Evolutionary conservation across 1,140 invertebrate genomes (phyloP).

Genomic region (Drosophila santomea): DNA sequence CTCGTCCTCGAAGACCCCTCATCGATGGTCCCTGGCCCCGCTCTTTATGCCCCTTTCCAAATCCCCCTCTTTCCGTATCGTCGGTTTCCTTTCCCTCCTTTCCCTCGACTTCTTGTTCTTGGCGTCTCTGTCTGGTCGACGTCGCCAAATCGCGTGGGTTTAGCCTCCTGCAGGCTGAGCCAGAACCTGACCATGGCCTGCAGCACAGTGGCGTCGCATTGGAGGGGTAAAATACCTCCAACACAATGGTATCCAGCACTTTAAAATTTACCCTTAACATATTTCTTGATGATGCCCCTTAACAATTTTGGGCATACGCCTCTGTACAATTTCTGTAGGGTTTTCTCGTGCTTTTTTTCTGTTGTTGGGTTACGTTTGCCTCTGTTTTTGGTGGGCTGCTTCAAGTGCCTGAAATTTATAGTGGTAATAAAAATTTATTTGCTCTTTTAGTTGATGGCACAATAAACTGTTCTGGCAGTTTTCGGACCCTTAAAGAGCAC

Average conservation of each 20-base stretch:
- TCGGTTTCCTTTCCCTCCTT: conserved; percentile 34
- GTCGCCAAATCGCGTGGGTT: conserved; percentile 77
- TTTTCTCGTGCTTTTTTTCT: conserved; percentile 14
- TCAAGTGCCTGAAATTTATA: conserved; percentile 82
- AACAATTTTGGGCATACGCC: conserved; percentile 26
- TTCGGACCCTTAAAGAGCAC: conserved; percentile 50
- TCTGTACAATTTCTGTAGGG: conserved; percentile 18
- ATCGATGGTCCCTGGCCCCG: conserved; percentile 1
- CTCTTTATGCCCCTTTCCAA: conserved; percentile 9
- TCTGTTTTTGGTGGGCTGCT: conserved; percentile 52
- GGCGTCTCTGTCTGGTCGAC: conserved; percentile 48
- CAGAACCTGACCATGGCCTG: conserved; percentile 36
- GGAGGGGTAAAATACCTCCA: background rate
- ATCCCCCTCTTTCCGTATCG: conserved; percentile 23
- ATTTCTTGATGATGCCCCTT: background rate
- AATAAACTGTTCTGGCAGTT: conserved; percentile 80
- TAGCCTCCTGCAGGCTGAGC: conserved; percentile 60
- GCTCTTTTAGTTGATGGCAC: conserved; percentile 82
- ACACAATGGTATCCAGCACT: background rate
- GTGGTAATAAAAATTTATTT: conserved; percentile 84
- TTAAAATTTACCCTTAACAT: background rate
- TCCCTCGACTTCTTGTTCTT: conserved; percentile 58
- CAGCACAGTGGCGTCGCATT: conserved; percentile 8
- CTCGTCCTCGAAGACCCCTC: conserved; percentile 7
- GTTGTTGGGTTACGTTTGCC: conserved; percentile 42